These are phyloP conservation scores for Papilio helenus DNA, from an alignment of 1,140 invertebrate species.

Conservation along the genomic window DNA sequence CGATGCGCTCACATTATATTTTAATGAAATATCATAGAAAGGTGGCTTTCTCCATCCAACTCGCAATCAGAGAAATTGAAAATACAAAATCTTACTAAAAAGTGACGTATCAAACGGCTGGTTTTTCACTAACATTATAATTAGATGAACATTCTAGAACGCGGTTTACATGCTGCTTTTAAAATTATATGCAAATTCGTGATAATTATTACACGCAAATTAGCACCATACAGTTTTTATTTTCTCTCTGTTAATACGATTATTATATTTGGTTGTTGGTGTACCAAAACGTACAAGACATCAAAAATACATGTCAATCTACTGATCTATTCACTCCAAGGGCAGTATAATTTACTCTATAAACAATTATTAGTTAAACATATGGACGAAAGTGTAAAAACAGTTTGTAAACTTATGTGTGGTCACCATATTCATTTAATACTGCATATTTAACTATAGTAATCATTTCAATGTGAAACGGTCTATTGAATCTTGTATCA, in stretches of 20 bases:
- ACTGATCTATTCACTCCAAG: neutral
- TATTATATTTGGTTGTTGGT: no score
- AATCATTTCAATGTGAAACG: conserved; percentile 19
- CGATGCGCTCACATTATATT: conserved; percentile 36
- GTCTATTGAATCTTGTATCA: conserved; percentile 24
- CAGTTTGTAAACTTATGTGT: neutral
- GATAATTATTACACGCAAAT: neutral
- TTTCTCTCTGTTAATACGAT: neutral
- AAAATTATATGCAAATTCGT: neutral
- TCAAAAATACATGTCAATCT: neutral
- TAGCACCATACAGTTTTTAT: neutral
- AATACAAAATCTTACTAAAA: conserved; percentile 32
- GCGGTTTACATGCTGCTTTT: neutral
- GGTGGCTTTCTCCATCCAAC: conserved; percentile 36
- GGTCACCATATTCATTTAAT: neutral
- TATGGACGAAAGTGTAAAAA: neutral
- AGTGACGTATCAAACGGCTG: conserved; percentile 19
- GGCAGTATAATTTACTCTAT: neutral
- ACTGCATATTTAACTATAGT: neutral
- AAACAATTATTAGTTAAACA: no score
- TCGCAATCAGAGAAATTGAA: conserved; percentile 38
- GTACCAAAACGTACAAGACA: no score
- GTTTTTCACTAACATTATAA: conserved; percentile 25
- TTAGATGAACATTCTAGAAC: conserved; percentile 7
- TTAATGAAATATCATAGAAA: conserved; percentile 40